These are phyloP conservation scores for Crocidura indochinensis DNA, from an alignment of 2,797 vertebrate genomes.

Conservation along the genomic window DNA sequence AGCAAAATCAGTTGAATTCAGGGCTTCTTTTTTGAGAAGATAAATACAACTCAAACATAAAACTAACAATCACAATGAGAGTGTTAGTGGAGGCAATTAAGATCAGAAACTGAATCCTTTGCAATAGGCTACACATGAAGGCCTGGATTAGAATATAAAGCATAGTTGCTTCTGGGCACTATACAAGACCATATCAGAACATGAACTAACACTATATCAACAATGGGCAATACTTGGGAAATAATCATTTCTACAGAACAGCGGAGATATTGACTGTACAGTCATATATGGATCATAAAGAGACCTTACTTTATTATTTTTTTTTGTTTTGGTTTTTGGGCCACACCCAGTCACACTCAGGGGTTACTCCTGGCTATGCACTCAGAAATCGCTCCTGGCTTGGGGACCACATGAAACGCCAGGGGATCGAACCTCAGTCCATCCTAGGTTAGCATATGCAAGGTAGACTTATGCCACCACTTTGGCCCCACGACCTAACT, in stretches of 20 bases:
- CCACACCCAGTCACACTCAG: no score
- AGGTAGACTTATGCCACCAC: no score
- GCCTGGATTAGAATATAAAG: background rate
- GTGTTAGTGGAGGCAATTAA: background rate
- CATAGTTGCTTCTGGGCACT: background rate
- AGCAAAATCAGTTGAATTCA: background rate
- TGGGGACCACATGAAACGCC: no score
- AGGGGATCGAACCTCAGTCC: no score
- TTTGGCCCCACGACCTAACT: background rate
- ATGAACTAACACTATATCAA: no score
- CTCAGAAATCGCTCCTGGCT: no score
- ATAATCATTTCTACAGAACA: background rate
- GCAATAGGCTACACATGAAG: background rate
- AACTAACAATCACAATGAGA: background rate
- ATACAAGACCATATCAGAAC: no score
- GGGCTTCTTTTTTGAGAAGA: background rate
- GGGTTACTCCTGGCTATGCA: no score
- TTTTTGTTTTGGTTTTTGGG: no score
- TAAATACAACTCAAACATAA: constrained; percentile 5
- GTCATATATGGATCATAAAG: background rate
- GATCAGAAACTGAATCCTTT: background rate
- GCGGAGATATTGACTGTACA: background rate
- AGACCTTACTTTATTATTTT: background rate
- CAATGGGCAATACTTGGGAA: no score
- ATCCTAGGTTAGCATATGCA: no score